Evolutionary conservation across 2,113 vertebrate genomes (phyloP).

Genomic region (Indri indri): DNA sequence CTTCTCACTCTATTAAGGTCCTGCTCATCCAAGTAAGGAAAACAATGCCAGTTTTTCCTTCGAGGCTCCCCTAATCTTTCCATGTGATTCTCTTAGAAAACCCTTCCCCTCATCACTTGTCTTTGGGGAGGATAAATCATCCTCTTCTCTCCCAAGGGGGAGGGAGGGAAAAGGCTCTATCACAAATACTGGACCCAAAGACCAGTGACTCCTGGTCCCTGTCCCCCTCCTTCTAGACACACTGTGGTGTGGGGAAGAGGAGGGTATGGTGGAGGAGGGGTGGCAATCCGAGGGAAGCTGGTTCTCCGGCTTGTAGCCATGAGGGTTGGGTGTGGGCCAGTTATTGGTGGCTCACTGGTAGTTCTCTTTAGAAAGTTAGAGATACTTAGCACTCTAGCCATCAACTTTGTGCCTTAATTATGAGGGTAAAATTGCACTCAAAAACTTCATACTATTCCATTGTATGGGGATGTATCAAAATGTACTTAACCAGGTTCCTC

Average conservation of each 20-base stretch:
- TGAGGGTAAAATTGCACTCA: neutral
- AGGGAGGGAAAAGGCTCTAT: neutral
- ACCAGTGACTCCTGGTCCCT: neutral
- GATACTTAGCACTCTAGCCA: neutral
- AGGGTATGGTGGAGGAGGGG: fast-evolving
- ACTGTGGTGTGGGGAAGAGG: neutral
- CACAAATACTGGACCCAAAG: neutral
- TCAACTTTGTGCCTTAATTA: neutral
- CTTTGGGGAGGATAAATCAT: neutral
- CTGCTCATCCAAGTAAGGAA: neutral
- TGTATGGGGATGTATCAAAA: neutral
- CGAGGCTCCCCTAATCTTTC: neutral
- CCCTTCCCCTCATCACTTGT: neutral
- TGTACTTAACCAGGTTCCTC: neutral
- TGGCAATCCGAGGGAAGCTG: neutral
- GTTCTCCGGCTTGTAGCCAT: neutral
- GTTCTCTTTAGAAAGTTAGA: neutral
- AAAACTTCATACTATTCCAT: neutral
- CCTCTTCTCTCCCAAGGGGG: neutral
- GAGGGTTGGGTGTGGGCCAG: neutral
- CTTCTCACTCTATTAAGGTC: neutral
- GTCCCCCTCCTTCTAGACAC: neutral
- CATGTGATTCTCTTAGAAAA: neutral
- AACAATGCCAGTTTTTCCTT: neutral
- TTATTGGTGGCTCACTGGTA: neutral